Conservation (phyloP, 2,888 invertebrate species). For the Drosophila fungiperda region DNA sequence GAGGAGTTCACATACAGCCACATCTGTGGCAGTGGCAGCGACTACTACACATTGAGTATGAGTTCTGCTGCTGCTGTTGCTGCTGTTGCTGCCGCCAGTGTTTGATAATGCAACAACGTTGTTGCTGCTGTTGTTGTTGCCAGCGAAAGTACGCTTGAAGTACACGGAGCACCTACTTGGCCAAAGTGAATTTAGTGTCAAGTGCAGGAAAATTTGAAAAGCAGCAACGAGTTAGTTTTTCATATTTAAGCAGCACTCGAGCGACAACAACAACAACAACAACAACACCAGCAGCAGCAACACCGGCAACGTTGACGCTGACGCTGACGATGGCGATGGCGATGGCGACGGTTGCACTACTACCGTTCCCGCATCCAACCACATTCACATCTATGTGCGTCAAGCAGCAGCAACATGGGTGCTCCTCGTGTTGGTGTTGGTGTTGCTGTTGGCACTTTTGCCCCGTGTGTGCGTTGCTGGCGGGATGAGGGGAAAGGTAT, state of each 20-base stretch:
- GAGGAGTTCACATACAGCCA: background rate
- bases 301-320: slow-evolving; percentile 1
- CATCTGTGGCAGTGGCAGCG: slow-evolving; percentile 1
- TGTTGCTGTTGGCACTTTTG: slow-evolving; percentile 35
- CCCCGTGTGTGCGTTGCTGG: slow-evolving; percentile 18
- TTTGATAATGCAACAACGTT: slow-evolving; percentile 23
- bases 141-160: slow-evolving; percentile 77
- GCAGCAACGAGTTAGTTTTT: slow-evolving; percentile 80
- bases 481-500: background rate
- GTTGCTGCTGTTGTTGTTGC: slow-evolving; percentile 34
- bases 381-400: slow-evolving; percentile 13
- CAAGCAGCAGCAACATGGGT: slow-evolving; percentile 16
- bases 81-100: slow-evolving; percentile 22
- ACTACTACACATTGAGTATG: slow-evolving; percentile 34
- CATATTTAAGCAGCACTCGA: slow-evolving; percentile 78
- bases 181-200: slow-evolving; percentile 81
- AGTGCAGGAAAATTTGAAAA: slow-evolving; percentile 79
- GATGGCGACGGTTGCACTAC: slow-evolving; percentile 3
- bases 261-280: slow-evolving; percentile 45
- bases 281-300: slow-evolving; percentile 8
- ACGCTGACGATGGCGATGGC: slow-evolving; percentile 3
- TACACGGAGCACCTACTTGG: slow-evolving; percentile 77
- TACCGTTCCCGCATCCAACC: slow-evolving; percentile 9
- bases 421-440: slow-evolving; percentile 13
- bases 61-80: slow-evolving; percentile 19